Evolutionary conservation across 2,888 invertebrate genomes (phyloP).

Genomic region (Catocala fraxini): DNA sequence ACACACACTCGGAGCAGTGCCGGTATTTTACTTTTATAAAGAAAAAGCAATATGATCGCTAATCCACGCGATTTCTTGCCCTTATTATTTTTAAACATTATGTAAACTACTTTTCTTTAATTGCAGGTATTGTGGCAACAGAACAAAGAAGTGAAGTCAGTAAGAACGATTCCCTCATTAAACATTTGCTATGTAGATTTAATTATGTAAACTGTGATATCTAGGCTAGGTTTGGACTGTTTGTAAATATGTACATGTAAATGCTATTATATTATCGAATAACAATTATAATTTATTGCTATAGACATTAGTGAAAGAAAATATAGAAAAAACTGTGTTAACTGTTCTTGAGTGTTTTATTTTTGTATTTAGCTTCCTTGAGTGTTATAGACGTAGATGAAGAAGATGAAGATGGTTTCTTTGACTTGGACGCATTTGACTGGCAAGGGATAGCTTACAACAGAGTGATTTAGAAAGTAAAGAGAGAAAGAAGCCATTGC

Average conservation of each 20-base stretch:
- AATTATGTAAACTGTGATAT: slow-evolving; percentile 55
- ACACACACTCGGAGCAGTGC: no score
- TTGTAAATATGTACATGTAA: slow-evolving; percentile 71
- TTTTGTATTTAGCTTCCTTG: slow-evolving; percentile 5
- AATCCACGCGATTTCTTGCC: no score
- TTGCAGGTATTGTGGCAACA: slow-evolving; percentile 45
- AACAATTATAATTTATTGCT: slow-evolving; percentile 71
- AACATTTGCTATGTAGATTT: slow-evolving; percentile 45
- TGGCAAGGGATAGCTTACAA: no score
- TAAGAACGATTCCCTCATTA: slow-evolving; percentile 35
- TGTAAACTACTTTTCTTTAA: slow-evolving; percentile 20
- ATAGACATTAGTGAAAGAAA: slow-evolving; percentile 65
- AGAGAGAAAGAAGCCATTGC: no score
- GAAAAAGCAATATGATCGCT: no score
- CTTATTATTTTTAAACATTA: no score
- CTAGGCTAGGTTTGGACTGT: slow-evolving; percentile 51
- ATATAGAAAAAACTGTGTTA: slow-evolving; percentile 70
- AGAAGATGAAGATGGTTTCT: no score
- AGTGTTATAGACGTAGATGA: no score
- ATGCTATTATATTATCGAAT: slow-evolving; percentile 48
- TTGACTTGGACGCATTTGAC: no score
- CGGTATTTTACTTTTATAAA: no score
- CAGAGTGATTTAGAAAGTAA: no score
- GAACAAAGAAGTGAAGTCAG: slow-evolving; percentile 34
- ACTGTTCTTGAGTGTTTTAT: slow-evolving; percentile 58